Percentiles rank a stretch among this genome's conserved stretches.
Conservation (phyloP, 2,113 vertebrate genomes). For the Cynopterus brachyotis region DNA sequence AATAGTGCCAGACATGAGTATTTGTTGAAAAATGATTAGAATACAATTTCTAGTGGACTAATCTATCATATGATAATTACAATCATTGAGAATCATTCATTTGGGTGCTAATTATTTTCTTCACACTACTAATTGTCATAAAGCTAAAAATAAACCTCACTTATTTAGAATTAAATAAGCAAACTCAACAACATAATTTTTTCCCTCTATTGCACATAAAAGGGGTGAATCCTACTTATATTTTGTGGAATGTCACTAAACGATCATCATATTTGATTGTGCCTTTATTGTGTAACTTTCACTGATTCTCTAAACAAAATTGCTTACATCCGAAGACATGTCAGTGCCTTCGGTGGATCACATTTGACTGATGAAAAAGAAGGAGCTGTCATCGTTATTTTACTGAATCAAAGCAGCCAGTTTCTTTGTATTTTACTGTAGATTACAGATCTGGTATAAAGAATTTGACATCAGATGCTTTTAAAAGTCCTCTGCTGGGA, state of each 20-base stretch:
- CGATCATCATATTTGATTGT: background rate
- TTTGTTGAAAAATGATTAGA: background rate
- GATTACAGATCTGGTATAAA: background rate
- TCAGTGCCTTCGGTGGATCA: background rate
- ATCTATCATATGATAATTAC: background rate
- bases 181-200: background rate
- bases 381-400: background rate
- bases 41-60: background rate
- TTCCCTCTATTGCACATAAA: background rate
- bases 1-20: background rate
- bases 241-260: background rate
- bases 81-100: background rate
- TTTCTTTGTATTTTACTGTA: background rate
- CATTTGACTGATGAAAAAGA: background rate
- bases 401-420: background rate
- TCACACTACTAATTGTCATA: background rate
- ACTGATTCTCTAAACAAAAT: background rate
- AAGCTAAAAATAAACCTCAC: background rate
- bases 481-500: background rate
- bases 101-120: background rate
- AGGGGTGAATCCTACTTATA: background rate
- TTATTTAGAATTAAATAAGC: background rate
- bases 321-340: background rate
- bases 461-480: background rate
- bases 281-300: background rate